Evolutionary conservation across 2,888 invertebrate genomes (phyloP).

Genomic region (Diaprepes abbreviatus): DNA sequence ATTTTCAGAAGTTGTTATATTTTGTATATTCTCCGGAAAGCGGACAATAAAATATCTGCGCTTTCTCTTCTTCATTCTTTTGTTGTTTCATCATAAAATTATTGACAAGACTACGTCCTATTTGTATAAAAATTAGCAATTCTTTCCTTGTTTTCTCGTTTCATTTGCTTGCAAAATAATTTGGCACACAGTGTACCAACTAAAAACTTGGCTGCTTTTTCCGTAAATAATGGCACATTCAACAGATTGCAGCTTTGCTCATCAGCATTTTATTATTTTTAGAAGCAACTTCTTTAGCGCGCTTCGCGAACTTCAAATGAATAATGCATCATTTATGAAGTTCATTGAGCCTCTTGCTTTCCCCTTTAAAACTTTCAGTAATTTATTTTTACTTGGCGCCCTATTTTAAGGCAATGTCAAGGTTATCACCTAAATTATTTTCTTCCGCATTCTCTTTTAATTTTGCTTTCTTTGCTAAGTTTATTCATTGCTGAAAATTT

Average conservation of each 20-base stretch:
- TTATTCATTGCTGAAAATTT: conserved; percentile 21
- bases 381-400: conserved; percentile 57
- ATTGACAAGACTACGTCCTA: too few species aligned
- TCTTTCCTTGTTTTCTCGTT: too few species aligned
- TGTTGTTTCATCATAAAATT: too few species aligned
- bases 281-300: conserved; percentile 61
- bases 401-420: conserved; percentile 55
- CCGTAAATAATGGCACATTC: conserved; percentile 67
- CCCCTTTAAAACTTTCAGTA: conserved; percentile 58
- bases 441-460: conserved; percentile 47
- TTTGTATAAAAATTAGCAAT: too few species aligned
- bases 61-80: too few species aligned
- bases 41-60: too few species aligned
- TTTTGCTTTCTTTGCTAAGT: conserved; percentile 36
- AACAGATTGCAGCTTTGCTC: conserved; percentile 65
- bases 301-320: conserved; percentile 60
- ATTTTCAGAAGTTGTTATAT: too few species aligned
- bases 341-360: conserved; percentile 56
- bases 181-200: conserved; percentile 1
- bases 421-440: conserved; percentile 51
- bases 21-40: too few species aligned
- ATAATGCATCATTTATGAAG: conserved; percentile 63
- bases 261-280: conserved; percentile 68
- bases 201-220: conserved; percentile 40
- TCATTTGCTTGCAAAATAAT: too few species aligned